Conservation (phyloP, 2,888 invertebrate genomes). For the Phytoseiulus persimilis region DNA sequence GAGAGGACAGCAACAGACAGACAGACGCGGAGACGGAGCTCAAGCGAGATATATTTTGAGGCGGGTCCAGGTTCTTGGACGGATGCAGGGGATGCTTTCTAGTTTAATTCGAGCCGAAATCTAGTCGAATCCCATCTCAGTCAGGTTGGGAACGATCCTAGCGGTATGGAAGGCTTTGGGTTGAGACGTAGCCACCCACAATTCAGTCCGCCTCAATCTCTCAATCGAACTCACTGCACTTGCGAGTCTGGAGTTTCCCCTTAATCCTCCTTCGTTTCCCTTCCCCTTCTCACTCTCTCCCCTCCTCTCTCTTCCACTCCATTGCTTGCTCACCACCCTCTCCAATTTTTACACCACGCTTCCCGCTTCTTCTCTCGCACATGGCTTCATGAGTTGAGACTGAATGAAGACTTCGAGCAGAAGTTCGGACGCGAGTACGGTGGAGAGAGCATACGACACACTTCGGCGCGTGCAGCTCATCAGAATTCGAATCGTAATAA, state of each 20-base stretch:
- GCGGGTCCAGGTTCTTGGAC: neutral
- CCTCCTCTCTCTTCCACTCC: too few relatives aligned
- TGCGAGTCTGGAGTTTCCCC: neutral
- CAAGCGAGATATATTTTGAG: neutral
- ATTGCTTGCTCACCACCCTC: too few relatives aligned
- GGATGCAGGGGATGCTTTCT: neutral
- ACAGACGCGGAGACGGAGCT: neutral
- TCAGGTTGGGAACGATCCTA: neutral
- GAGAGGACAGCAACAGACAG: neutral
- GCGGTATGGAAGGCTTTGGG: neutral
- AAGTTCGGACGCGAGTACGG: neutral
- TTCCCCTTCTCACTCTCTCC: neutral
- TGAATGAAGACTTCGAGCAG: too few relatives aligned
- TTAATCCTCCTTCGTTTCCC: neutral
- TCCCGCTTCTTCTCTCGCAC: too few relatives aligned
- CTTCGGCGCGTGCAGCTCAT: neutral
- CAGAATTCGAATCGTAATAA: neutral
- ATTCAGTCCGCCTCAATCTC: too few relatives aligned
- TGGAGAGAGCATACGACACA: neutral
- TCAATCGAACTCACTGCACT: neutral
- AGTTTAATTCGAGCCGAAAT: neutral
- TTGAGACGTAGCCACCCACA: too few relatives aligned
- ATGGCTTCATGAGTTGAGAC: too few relatives aligned
- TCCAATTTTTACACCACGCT: too few relatives aligned
- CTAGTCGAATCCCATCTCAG: neutral